Conservation (phyloP, 2,797 vertebrate genomes). For the Pseudochromis fuscus region DNA sequence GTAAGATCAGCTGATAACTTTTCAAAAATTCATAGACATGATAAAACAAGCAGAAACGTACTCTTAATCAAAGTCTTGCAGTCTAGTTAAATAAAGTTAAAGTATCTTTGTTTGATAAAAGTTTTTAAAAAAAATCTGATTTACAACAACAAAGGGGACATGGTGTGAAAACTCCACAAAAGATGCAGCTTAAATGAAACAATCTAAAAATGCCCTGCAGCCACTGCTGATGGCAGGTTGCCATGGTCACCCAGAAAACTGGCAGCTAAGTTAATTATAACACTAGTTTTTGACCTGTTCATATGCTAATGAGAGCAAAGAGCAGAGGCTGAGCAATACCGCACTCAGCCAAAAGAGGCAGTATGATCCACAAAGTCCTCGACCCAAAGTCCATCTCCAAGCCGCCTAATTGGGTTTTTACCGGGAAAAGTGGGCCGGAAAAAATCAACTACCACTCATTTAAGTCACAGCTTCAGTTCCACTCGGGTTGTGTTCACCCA, state of each 20-base stretch:
- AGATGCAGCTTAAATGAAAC: slow-evolving; percentile 8
- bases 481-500: slow-evolving; percentile 25
- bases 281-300: slow-evolving; percentile 40
- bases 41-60: not conserved
- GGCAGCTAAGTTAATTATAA: slow-evolving; percentile 29
- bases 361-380: slow-evolving; percentile 87
- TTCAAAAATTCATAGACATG: not conserved
- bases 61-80: not conserved
- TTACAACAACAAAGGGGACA: not conserved
- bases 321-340: slow-evolving; percentile 52
- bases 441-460: slow-evolving; percentile 55
- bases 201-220: slow-evolving; percentile 2
- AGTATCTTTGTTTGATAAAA: not conserved
- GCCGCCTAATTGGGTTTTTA: slow-evolving; percentile 67
- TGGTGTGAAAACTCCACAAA: not conserved
- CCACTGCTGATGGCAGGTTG: not conserved
- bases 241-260: not conserved
- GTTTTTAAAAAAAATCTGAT: slow-evolving; percentile 11
- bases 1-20: not conserved
- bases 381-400: slow-evolving; percentile 57
- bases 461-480: slow-evolving; percentile 20
- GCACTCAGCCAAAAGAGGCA: slow-evolving; percentile 79
- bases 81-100: not conserved
- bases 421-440: slow-evolving; percentile 22
- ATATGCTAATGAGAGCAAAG: slow-evolving; percentile 67